These are phyloP conservation scores for Arctocebus calabarensis DNA, from an alignment of 2,797 vertebrate genomes.

Conservation along the genomic window DNA sequence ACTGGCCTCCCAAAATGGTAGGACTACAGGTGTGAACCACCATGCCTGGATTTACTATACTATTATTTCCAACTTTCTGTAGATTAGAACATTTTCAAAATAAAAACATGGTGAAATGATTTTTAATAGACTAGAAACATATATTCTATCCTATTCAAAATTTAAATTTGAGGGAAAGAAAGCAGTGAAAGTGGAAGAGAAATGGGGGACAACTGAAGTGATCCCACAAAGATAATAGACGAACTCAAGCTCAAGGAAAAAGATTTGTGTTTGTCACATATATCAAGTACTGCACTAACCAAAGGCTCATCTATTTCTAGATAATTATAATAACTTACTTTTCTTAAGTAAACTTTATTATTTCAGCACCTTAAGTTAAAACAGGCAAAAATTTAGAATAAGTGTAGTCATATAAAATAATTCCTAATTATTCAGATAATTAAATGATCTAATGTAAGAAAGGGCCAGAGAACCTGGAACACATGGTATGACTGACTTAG, in stretches of 20 bases:
- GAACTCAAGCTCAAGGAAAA: slow-evolving; percentile 47
- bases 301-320: background rate
- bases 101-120: slow-evolving; percentile 35
- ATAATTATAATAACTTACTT: slow-evolving; percentile 37
- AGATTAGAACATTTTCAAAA: slow-evolving; percentile 4
- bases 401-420: slow-evolving; percentile 14
- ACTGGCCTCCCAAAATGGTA: background rate
- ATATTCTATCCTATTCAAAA: background rate
- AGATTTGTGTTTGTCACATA: background rate
- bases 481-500: background rate
- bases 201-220: background rate
- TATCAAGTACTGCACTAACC: background rate
- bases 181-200: background rate
- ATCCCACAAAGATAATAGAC: slow-evolving; percentile 37
- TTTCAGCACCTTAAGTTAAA: slow-evolving; percentile 44
- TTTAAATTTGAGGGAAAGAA: slow-evolving; percentile 30
- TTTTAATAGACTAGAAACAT: slow-evolving; percentile 31
- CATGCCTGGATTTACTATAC: background rate
- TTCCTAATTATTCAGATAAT: slow-evolving; percentile 26
- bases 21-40: background rate
- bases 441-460: slow-evolving; percentile 4
- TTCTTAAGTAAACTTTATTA: slow-evolving; percentile 44
- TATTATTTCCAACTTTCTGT: slow-evolving; percentile 47
- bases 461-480: background rate
- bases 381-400: background rate